Evolutionary conservation across 2,113 vertebrate genomes (phyloP).

Genomic region (Lepus europaeus): DNA sequence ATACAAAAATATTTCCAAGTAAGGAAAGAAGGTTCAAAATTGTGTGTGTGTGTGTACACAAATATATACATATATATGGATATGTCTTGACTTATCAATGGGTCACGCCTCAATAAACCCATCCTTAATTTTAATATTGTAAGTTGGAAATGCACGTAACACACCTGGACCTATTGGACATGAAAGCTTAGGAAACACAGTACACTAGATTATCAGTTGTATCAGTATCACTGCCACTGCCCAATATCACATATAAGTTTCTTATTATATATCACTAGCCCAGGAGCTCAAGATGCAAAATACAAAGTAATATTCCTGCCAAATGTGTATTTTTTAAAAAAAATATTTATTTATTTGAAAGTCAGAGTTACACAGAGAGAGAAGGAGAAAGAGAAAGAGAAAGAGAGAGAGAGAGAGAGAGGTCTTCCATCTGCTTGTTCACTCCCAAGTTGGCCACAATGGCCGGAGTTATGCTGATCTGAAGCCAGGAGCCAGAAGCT

Average conservation of each 20-base stretch:
- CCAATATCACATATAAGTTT: not conserved
- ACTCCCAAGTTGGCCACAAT: too few relatives aligned
- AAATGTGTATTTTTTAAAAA: not conserved
- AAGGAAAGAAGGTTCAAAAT: not conserved
- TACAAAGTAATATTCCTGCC: not conserved
- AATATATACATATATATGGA: not conserved
- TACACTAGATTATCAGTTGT: not conserved
- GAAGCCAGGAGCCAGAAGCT: too few relatives aligned
- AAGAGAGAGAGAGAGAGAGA: too few relatives aligned
- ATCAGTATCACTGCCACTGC: not conserved
- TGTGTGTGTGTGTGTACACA: not conserved
- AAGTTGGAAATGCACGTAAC: not conserved
- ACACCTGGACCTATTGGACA: not conserved
- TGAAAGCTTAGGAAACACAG: not conserved
- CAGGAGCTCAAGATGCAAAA: not conserved
- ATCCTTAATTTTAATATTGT: not conserved
- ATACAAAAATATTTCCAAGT: constrained; percentile 33
- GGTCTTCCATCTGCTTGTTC: too few relatives aligned
- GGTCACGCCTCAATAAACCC: not conserved
- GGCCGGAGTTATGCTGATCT: too few relatives aligned
- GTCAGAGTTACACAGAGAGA: not conserved
- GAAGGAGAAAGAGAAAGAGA: too few relatives aligned
- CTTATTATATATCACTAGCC: too few relatives aligned
- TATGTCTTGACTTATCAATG: too few relatives aligned
- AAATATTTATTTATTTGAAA: too few relatives aligned